Base-by-base conservation (phyloP, 2,888 invertebrate genomes). In the Lithophane socia region DNA sequence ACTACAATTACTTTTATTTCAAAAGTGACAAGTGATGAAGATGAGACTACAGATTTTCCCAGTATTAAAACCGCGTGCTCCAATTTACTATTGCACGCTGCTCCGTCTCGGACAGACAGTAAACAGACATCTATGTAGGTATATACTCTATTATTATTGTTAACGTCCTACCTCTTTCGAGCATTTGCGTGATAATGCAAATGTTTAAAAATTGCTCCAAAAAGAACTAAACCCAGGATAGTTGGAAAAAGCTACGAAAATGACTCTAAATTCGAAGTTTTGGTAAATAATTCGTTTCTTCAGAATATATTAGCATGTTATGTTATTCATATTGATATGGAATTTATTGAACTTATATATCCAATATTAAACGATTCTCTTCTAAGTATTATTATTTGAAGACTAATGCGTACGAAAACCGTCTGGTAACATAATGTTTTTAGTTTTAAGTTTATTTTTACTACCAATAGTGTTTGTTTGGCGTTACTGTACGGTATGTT, bases 401-500 rank as follows among this genome's bases (percentile, higher is more conserved):
- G 12, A 47, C 42, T 37, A 66, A 42, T 73, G 13, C 73, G 73
- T 73, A 64, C 44, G 24, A 49, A 29, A 75, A 70, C 54, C 54
- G 71, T 69, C 42, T 78, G 61, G 74, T 65, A 68, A 58, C 52
- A 63, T 61, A 44, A 37, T 65, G 44, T 71, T 73, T 70, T 52
- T 66, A 74, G 64, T 71, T 70, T 73, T 74, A 54, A 29, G 80
- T 80, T 86, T 87, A 82, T 88, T 86, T 88, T 69, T 75, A 61
- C 68, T 74, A 65, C 56, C 52, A 66, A 54, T 73, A 80, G 60
- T 79, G 83, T 86, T 83, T 83, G 70, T 81, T 80, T 74, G 54
- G 60, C 54, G 69, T 68, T 64, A 24, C 44, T 68, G 61, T 68
- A 52, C 37, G 79, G 70, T 79, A 67, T 75, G 72, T 78, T 82